Conservation (phyloP, 2,797 vertebrate species). For the Bufotes viridis region DNA sequence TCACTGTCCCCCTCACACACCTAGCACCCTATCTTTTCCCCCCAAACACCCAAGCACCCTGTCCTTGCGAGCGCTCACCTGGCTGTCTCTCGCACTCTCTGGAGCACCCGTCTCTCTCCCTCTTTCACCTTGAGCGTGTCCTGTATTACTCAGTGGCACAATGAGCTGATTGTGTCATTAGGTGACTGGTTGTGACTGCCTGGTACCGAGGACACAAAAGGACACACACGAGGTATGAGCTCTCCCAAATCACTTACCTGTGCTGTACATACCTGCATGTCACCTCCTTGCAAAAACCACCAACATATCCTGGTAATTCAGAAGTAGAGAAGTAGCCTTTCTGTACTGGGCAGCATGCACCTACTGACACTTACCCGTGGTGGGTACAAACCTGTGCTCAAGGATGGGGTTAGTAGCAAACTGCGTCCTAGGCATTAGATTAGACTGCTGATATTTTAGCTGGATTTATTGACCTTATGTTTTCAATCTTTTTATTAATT, state of each 20-base stretch:
- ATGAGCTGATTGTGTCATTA: conserved; percentile 59
- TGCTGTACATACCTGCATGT: not conserved
- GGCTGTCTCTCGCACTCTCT: not conserved
- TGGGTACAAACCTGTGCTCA: not conserved
- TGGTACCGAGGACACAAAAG: conserved; percentile 58
- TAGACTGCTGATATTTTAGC: not conserved
- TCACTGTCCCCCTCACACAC: not conserved
- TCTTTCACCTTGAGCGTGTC: conserved; percentile 59
- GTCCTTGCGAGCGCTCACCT: conserved; percentile 13
- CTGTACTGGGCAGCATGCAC: not conserved
- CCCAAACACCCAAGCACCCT: not conserved
- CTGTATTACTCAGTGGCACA: conserved; percentile 33
- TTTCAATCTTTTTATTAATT: no score
- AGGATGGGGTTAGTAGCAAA: not conserved
- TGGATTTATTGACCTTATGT: not conserved
- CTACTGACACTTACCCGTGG: not conserved
- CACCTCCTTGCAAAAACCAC: not conserved
- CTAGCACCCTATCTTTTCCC: not conserved
- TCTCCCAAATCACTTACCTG: conserved; percentile 1
- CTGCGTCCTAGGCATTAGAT: not conserved
- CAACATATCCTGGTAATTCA: not conserved
- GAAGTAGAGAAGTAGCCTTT: not conserved
- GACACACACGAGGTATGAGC: conserved; percentile 20
- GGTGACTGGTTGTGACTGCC: conserved; percentile 59
- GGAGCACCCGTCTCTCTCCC: conserved; percentile 12